Evolutionary conservation across 2,797 vertebrate genomes (phyloP), one percentile per base, ranked within the genome.

Genomic region (Myripristis jacobus): DNA sequence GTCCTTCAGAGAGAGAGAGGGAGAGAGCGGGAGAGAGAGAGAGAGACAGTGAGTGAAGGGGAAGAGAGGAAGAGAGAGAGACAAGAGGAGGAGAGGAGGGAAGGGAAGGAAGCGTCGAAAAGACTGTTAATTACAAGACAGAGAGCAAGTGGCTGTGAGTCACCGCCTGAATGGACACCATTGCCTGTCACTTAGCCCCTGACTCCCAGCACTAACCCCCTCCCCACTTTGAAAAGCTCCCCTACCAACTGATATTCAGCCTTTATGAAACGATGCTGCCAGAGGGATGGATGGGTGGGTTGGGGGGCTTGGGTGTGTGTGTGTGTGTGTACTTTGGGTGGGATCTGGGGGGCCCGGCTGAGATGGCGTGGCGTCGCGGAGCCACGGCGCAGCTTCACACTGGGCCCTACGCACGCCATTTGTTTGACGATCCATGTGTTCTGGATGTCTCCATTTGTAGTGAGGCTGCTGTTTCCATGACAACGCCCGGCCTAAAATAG

Each of bases 381-480:
- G 85, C 83, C 86, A 22, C 60, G 79, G 84, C 81, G 77, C 83
- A 64, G 82, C 80, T 77, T 75, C 77, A 83, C 66, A 69, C 80
- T 75, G 77, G 76, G 80, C 89, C 85, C 80, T 88, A 82, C 84
- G 76, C 86, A 87, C 56, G 71, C 72, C 82, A 86, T 88, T 93
- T 92, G 84, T 91, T 90, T 88, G 90, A 85, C 84, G 73, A 90
- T 91, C 90, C 91, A 89, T 92, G 92, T 90, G 90, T 91, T 91
- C 87, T 93, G 88, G 90, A 92, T 90, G 89, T 94, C 93, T 94
- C 91, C 91, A 92, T 94, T 92, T 93, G 92, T 93, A 93, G 91
- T 89, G 91, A 93, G 90, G 93, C 92, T 93, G 93, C 92, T 94
- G 94, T 95, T 94, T 94, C 94, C 92, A 94, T 94, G 93, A 92